Evolutionary conservation across 1,140 invertebrate species (phyloP).

Genomic region (Pectinophora gossypiella): DNA sequence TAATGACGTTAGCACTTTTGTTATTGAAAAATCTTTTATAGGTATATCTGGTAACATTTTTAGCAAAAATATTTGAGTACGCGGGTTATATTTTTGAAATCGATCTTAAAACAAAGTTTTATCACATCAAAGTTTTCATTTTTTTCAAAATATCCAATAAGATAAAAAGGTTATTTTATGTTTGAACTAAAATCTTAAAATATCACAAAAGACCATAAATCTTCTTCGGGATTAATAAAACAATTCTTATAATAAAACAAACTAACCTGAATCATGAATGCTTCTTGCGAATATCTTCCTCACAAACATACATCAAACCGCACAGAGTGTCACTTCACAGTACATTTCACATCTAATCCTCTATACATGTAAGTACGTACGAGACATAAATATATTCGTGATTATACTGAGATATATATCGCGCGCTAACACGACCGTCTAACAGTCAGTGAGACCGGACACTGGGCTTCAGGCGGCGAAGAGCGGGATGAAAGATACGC

Average conservation of each 20-base stretch:
- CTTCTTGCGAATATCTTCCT: constrained; percentile 31
- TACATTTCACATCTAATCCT: constrained; percentile 61
- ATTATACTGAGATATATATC: constrained; percentile 25
- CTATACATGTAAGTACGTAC: constrained; percentile 40
- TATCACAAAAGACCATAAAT: too few species aligned
- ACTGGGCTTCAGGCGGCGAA: constrained; percentile 52
- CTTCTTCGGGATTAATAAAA: too few species aligned
- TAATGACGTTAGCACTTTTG: too few species aligned
- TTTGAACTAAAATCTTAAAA: too few species aligned
- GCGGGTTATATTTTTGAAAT: too few species aligned
- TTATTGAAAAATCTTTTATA: too few species aligned
- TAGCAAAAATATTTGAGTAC: too few species aligned
- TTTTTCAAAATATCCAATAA: too few species aligned
- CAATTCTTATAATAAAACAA: constrained; percentile 3
- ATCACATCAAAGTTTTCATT: too few species aligned
- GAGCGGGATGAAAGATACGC: constrained; percentile 69
- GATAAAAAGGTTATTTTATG: too few species aligned
- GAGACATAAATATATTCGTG: constrained; percentile 42
- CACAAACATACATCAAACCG: constrained; percentile 49
- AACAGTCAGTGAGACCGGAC: constrained; percentile 56
- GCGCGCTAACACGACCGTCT: constrained; percentile 53
- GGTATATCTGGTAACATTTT: too few species aligned
- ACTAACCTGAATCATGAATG: constrained; percentile 73
- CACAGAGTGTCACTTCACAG: constrained; percentile 56
- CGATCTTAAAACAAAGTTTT: too few species aligned